phyloP scores from a whole-genome alignment of 2,888 invertebrate genomes.

The Lasioglossum zephyrum region DNA sequence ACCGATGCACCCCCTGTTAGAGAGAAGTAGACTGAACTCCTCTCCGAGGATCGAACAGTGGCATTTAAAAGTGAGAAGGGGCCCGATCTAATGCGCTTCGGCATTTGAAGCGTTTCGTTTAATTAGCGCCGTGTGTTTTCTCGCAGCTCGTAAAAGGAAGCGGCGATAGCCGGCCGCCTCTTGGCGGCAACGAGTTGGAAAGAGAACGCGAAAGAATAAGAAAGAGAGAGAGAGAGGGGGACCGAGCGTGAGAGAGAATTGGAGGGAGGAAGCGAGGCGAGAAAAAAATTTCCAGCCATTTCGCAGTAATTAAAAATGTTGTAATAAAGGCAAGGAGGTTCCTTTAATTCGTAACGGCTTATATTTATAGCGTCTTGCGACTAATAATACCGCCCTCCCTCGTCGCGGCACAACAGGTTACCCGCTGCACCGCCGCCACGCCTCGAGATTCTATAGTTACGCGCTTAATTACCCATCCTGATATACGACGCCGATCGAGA shows the following conservation, averaged over 20 bases:
- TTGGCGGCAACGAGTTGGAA: background rate
- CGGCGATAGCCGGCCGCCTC: constrained; percentile 26
- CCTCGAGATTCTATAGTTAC: constrained; percentile 83
- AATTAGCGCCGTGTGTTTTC: constrained; percentile 73
- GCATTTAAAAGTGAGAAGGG: constrained; percentile 39
- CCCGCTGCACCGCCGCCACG: constrained; percentile 72
- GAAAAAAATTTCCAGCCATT: constrained; percentile 79
- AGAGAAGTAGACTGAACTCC: background rate
- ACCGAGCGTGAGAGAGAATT: background rate
- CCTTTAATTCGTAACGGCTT: constrained; percentile 75
- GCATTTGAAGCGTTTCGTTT: constrained; percentile 75
- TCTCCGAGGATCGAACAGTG: background rate
- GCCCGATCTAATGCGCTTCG: constrained; percentile 55
- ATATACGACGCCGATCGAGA: constrained; percentile 72
- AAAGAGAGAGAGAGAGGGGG: background rate
- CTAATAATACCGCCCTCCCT: constrained; percentile 61
- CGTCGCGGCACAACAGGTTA: constrained; percentile 63
- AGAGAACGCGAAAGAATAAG: background rate
- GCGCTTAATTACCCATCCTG: constrained; percentile 82
- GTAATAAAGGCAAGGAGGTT: constrained; percentile 74
- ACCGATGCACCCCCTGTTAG: background rate
- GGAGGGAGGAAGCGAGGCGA: constrained; percentile 30
- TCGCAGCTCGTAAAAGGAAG: constrained; percentile 74
- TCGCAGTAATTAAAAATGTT: constrained; percentile 82
- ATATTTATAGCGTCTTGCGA: constrained; percentile 65